phyloP scores from a whole-genome alignment of 1,140 invertebrate species.

The Nephotettix cincticeps region DNA sequence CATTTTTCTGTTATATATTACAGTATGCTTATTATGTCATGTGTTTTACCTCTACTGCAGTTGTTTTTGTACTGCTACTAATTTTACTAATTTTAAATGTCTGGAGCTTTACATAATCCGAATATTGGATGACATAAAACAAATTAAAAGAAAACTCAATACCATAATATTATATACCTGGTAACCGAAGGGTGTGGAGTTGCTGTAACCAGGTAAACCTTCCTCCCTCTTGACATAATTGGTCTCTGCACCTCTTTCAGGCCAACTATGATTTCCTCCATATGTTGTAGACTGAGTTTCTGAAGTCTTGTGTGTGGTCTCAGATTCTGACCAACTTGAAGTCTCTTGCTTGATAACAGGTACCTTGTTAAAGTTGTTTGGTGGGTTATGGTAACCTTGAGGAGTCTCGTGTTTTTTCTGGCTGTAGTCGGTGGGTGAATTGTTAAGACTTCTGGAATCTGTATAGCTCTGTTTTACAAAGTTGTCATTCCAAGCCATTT shows the following conservation, averaged over 20 bases:
- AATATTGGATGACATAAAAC: too few relatives aligned
- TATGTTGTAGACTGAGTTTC: background rate
- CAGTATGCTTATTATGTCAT: too few relatives aligned
- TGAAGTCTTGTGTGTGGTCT: background rate
- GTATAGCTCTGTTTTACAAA: background rate
- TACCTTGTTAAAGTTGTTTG: background rate
- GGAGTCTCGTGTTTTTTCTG: background rate
- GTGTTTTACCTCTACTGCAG: too few relatives aligned
- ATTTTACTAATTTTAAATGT: too few relatives aligned
- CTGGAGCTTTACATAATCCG: too few relatives aligned
- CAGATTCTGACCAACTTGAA: background rate
- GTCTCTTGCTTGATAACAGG: background rate
- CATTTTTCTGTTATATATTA: too few relatives aligned
- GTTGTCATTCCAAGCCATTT: slow-evolving; percentile 5
- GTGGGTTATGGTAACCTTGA: background rate
- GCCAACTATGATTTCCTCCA: background rate
- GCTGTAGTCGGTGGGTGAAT: background rate
- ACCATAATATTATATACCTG: too few relatives aligned
- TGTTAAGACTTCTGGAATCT: background rate
- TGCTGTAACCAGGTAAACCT: background rate
- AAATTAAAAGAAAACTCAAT: too few relatives aligned
- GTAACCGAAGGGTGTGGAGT: slow-evolving; percentile 30
- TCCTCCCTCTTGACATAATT: slow-evolving; percentile 25
- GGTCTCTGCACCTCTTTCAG: background rate
- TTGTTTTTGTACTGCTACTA: too few relatives aligned